These are phyloP conservation scores for Zaprionus lachaisei DNA, from an alignment of 1,140 invertebrate genomes.

Conservation along the genomic window DNA sequence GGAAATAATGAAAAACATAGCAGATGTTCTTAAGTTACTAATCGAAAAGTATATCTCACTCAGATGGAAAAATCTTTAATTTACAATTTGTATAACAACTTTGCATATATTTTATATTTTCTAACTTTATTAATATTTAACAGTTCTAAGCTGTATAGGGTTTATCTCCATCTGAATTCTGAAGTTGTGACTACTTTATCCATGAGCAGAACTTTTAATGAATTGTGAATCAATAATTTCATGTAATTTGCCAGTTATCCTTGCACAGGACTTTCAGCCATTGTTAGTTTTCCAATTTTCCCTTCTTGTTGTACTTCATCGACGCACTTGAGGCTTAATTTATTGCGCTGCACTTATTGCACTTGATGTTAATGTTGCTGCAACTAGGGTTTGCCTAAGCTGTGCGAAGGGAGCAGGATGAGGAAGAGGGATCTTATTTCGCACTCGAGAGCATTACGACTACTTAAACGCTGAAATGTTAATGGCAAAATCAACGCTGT, in stretches of 20 bases:
- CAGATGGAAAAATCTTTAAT: no score
- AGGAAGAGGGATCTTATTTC: slow-evolving; percentile 2
- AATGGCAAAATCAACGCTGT: slow-evolving; percentile 28
- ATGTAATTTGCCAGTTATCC: not conserved
- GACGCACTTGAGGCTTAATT: not conserved
- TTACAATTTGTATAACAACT: no score
- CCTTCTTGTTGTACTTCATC: slow-evolving; percentile 1
- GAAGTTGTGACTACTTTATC: not conserved
- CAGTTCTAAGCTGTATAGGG: no score
- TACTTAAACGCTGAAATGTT: slow-evolving; percentile 37
- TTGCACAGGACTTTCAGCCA: not conserved
- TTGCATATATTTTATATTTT: no score
- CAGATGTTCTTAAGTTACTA: no score
- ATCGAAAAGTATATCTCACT: no score
- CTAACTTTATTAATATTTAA: no score
- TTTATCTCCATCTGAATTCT: no score
- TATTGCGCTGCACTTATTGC: slow-evolving; percentile 11
- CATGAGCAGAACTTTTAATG: not conserved
- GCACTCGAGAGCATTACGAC: slow-evolving; percentile 33
- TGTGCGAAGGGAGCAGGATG: not conserved
- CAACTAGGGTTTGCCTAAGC: slow-evolving; percentile 9
- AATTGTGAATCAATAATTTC: not conserved
- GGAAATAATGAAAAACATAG: not conserved
- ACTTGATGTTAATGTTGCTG: slow-evolving; percentile 19
- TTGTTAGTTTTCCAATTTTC: slow-evolving; percentile 4